Percentiles rank a stretch among this genome's conserved stretches.
Evolutionary conservation across 2,797 vertebrate genomes (phyloP).

Genomic region (Sciaenops ocellatus): DNA sequence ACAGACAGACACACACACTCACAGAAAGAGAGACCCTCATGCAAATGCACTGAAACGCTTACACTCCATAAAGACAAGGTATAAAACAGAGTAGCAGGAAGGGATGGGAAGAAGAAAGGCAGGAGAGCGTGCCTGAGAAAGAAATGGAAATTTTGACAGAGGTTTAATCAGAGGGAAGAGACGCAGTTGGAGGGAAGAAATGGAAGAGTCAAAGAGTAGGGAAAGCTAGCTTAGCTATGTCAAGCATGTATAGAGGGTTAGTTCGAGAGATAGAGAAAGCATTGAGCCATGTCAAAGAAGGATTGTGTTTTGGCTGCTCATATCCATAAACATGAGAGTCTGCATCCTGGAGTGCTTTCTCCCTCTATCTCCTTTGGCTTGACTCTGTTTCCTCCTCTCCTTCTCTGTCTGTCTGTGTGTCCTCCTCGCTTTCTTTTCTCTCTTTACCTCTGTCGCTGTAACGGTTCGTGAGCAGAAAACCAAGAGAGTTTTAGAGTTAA

Average conservation of each 20-base stretch:
- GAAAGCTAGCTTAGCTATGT: constrained; percentile 55
- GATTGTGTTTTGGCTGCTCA: constrained; percentile 70
- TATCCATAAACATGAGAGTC: constrained; percentile 80
- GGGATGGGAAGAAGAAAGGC: constrained; percentile 5
- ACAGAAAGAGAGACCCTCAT: not conserved
- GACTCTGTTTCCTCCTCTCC: constrained; percentile 13
- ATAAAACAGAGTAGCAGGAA: not conserved
- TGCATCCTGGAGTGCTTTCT: constrained; percentile 36
- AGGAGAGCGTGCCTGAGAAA: constrained; percentile 11
- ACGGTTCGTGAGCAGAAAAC: not conserved
- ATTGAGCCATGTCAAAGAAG: constrained; percentile 69
- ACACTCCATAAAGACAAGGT: not conserved
- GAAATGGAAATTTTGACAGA: constrained; percentile 14
- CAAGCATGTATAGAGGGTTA: constrained; percentile 55
- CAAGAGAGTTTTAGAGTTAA: not conserved
- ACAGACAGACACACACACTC: not conserved
- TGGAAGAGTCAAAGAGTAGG: constrained; percentile 44
- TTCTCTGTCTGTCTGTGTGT: not conserved
- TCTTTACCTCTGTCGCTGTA: not conserved
- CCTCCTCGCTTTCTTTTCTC: not conserved
- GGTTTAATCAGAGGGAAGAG: constrained; percentile 36
- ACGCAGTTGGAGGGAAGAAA: constrained; percentile 27
- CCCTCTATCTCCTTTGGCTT: constrained; percentile 7
- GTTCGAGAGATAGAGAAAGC: constrained; percentile 40
- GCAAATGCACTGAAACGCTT: constrained; percentile 10